Evolutionary conservation across 2,113 vertebrate genomes (phyloP), one percentile per base, ranked within the genome.

Genomic region (Zingel zingel): DNA sequence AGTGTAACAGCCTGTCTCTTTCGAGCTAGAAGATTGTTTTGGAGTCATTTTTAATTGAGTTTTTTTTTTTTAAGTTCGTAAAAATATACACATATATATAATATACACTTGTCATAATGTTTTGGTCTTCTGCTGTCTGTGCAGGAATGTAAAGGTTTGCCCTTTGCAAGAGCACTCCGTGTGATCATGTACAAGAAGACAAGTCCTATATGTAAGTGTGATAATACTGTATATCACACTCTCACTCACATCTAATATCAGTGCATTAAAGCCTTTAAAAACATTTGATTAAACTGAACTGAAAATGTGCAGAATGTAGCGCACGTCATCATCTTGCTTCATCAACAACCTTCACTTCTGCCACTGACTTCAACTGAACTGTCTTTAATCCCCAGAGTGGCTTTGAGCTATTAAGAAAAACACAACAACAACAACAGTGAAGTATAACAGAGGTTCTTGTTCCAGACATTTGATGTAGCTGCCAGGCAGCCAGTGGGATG

Each of bases 401-500:
- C 78, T 89, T 85, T 80, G 82, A 87, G 83, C 68, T 77, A 67
- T 84, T 54, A 66, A 72, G 75, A 61, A 69, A 84, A 80, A 81
- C 74, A 86, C 76, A 82, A 81, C 79, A 89, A 86, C 82, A 10
- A 43, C 39, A 43, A 43, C 10, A 9, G 39, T 43, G 39, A 82
- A 78, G 86, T 90, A 65, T 84, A 82, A 89, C 85, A 81, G 86
- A 91, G 82, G 73, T 70, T 77, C 80, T 79, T 18, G 77, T 89
- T 87, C 80, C 71, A 83, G 84, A 50, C 85, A 89, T 95, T 89
- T 91, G 91, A 95, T 94, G 93, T 91, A 69, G 91, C 89, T 94
- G 94, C 93, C 90, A 92, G 91, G 86, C 90, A 86, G 85, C 87
- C 94, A 94, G 94, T 94, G 93, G 92, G 92, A 94, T 75, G 74